These are phyloP conservation scores for Murina feae DNA, from an alignment of 2,113 vertebrate genomes.

Conservation along the genomic window DNA sequence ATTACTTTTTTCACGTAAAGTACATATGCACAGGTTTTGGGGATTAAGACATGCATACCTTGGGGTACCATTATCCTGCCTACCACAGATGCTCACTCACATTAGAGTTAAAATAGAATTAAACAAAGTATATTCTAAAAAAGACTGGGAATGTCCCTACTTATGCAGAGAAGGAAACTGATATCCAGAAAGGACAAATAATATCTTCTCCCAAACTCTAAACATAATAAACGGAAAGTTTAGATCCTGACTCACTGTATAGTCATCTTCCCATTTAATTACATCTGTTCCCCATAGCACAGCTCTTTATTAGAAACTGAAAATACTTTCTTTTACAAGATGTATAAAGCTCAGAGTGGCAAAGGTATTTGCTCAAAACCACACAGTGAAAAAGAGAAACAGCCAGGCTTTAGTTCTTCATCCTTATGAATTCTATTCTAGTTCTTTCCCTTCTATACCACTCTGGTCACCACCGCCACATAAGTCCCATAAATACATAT, in stretches of 20 bases:
- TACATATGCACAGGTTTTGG: background rate
- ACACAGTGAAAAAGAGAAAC: background rate
- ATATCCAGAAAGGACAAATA: background rate
- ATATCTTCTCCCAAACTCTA: background rate
- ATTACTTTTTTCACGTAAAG: background rate
- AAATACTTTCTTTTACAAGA: background rate
- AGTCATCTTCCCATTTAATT: background rate
- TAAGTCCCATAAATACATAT: background rate
- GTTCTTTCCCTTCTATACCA: background rate
- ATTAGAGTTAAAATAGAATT: background rate
- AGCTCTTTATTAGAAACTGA: background rate
- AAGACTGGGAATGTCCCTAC: background rate
- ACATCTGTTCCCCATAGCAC: background rate
- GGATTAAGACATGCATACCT: background rate
- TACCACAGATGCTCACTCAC: background rate
- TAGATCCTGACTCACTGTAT: background rate
- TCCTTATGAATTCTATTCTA: background rate
- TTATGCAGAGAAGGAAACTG: background rate
- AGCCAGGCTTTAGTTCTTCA: background rate
- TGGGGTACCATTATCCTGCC: background rate
- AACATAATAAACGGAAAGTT: background rate
- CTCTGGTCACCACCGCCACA: background rate
- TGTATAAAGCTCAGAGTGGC: background rate
- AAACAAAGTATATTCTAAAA: background rate
- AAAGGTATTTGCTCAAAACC: conserved; percentile 1